These are phyloP conservation scores for Neoascia interrupta DNA, from an alignment of 2,888 invertebrate genomes.

Conservation along the genomic window DNA sequence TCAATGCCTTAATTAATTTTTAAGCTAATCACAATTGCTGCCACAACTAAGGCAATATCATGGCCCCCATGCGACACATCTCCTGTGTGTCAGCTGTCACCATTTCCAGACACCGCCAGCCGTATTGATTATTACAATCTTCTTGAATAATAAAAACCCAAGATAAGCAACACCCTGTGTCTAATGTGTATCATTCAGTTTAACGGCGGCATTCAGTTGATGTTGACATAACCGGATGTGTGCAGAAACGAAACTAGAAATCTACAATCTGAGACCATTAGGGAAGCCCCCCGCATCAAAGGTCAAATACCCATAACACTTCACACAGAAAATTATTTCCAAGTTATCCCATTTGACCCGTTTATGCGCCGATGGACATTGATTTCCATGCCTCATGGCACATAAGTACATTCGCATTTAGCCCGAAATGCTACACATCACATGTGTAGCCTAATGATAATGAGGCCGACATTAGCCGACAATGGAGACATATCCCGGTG, in stretches of 20 bases:
- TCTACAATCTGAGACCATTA: conserved; percentile 29
- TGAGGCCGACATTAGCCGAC: conserved; percentile 63
- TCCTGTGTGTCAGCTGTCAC: not conserved
- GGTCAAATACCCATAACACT: conserved; percentile 48
- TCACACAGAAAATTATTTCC: conserved; percentile 18
- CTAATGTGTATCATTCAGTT: not conserved
- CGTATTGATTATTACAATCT: not conserved
- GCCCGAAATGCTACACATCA: conserved; percentile 16
- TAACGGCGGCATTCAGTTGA: not conserved
- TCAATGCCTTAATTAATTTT: too few species aligned
- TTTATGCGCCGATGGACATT: conserved; percentile 56
- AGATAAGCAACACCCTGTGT: conserved; percentile 1
- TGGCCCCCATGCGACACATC: too few species aligned
- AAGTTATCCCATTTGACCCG: conserved; percentile 49
- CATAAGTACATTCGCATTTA: conserved; percentile 43
- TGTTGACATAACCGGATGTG: conserved; percentile 14
- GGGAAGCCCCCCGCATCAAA: conserved; percentile 36
- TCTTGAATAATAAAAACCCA: not conserved
- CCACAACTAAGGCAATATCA: too few species aligned
- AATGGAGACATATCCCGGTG: conserved; percentile 43
- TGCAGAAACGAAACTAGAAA: not conserved
- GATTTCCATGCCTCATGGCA: conserved; percentile 58
- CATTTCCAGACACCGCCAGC: conserved; percentile 13
- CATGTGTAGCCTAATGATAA: conserved; percentile 54
- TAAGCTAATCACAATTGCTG: too few species aligned